Percentiles rank a stretch among this genome's conserved stretches.
Conservation (phyloP, 2,888 invertebrate species). For the Busseola fusca region DNA sequence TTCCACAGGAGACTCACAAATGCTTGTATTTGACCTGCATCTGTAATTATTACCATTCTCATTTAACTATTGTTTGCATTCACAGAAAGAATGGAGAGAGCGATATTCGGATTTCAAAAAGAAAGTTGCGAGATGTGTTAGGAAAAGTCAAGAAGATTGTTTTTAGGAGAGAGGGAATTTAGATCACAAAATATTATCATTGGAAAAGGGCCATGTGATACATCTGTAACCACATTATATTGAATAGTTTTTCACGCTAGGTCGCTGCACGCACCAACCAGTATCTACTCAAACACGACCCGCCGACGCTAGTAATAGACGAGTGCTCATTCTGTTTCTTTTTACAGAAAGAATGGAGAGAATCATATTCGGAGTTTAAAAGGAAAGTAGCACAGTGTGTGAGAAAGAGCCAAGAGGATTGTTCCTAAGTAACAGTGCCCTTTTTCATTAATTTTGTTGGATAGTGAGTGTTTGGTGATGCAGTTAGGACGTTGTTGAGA, state of each 20-base stretch:
- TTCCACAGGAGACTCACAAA: slow-evolving; percentile 44
- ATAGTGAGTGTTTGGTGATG: slow-evolving; percentile 87
- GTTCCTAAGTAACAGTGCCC: slow-evolving; percentile 93
- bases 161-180: slow-evolving; percentile 91
- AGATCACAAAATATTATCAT: slow-evolving; percentile 78
- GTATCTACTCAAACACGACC: slow-evolving; percentile 65
- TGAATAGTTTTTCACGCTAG: slow-evolving; percentile 70
- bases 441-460: slow-evolving; percentile 85
- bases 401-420: slow-evolving; percentile 99
- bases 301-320: slow-evolving; percentile 86
- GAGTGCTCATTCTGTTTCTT: slow-evolving; percentile 86
- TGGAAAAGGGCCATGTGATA: slow-evolving; percentile 83
- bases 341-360: slow-evolving; percentile 99
- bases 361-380: slow-evolving; percentile 98
- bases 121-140: slow-evolving; percentile 99
- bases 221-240: slow-evolving; percentile 70
- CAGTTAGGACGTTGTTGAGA: slow-evolving; percentile 77
- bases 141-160: slow-evolving; percentile 99
- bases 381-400: slow-evolving; percentile 99
- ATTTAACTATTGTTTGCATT: slow-evolving; percentile 78
- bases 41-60: slow-evolving; percentile 53
- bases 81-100: slow-evolving; percentile 99
- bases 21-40: slow-evolving; percentile 45
- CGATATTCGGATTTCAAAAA: slow-evolving; percentile 98
- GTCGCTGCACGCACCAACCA: slow-evolving; percentile 71